phyloP scores from a whole-genome alignment of 2,113 vertebrate genomes.

The Dicrurus megarhynchus region DNA sequence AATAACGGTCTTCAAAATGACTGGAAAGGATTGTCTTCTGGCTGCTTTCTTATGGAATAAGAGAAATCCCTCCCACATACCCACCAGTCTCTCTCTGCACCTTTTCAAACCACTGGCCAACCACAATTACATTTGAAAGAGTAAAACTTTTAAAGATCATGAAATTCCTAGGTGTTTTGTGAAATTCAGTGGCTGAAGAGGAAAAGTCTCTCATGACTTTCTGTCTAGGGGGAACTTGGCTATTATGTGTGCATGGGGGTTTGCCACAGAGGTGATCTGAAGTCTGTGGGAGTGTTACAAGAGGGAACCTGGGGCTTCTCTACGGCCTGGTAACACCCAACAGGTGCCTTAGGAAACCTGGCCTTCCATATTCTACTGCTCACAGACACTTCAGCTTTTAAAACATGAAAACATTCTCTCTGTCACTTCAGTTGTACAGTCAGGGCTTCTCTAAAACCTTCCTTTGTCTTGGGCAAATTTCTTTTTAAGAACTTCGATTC shows the following conservation, averaged over 20 bases:
- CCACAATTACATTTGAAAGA: neutral
- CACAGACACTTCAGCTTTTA: neutral
- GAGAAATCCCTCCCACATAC: neutral
- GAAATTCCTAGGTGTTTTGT: neutral
- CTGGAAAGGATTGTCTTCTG: neutral
- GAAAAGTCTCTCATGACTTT: neutral
- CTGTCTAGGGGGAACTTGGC: neutral
- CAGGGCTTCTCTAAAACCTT: neutral
- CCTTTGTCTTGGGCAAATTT: neutral
- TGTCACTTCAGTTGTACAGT: neutral
- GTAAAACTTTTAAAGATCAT: neutral
- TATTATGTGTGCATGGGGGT: accelerated
- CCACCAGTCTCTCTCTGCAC: neutral
- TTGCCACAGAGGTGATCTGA: neutral
- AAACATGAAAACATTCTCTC: neutral
- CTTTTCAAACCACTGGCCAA: neutral
- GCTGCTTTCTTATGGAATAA: neutral
- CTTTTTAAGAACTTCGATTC: neutral
- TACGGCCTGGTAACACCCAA: neutral
- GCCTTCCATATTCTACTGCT: neutral
- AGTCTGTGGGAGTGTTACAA: neutral
- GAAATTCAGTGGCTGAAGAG: neutral
- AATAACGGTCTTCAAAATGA: neutral
- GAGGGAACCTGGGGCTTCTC: neutral
- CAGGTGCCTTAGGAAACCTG: neutral